Percentiles rank a stretch among this genome's conserved stretches.
Conservation (phyloP, 2,113 vertebrate genomes). For the Cyprinodon tularosa region DNA sequence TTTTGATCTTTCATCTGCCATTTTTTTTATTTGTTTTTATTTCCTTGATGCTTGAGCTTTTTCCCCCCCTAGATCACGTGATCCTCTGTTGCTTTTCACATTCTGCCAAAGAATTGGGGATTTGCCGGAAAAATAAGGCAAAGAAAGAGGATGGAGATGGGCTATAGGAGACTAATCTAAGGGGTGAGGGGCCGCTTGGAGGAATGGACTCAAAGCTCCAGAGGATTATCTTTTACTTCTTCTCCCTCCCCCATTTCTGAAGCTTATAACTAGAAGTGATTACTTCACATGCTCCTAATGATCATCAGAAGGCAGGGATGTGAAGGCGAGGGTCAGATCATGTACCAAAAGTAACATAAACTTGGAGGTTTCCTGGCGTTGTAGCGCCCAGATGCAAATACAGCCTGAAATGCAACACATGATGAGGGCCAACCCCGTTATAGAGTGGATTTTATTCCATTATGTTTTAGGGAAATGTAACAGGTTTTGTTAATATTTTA, state of each 20-base stretch:
- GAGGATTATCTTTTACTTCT: constrained; percentile 64
- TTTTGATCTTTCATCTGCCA: neutral
- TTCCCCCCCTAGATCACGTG: constrained; percentile 30
- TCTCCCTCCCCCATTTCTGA: constrained; percentile 29
- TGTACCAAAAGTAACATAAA: constrained; percentile 9
- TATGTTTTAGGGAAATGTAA: neutral
- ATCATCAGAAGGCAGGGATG: constrained; percentile 32
- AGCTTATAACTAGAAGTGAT: constrained; percentile 66
- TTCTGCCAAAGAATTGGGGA: constrained; percentile 48
- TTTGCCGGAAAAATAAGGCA: constrained; percentile 28
- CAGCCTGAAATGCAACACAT: neutral
- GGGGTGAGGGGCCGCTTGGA: constrained; percentile 7
- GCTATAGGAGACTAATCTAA: constrained; percentile 28
- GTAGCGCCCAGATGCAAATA: constrained; percentile 10
- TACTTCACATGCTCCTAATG: constrained; percentile 52
- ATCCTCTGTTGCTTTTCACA: constrained; percentile 27
- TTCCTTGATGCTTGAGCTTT: neutral
- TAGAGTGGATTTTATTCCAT: too few species aligned
- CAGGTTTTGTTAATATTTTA: too few species aligned
- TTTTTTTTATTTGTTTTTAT: neutral
- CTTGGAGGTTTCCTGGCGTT: constrained; percentile 9
- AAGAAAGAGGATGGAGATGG: constrained; percentile 12
- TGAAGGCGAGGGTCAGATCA: neutral
- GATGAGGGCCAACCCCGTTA: neutral
- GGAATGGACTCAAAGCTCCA: constrained; percentile 50